Evolutionary conservation across 2,888 invertebrate genomes (phyloP), one percentile per base, ranked within the genome.

Genomic region (Ormyrus rosae): DNA sequence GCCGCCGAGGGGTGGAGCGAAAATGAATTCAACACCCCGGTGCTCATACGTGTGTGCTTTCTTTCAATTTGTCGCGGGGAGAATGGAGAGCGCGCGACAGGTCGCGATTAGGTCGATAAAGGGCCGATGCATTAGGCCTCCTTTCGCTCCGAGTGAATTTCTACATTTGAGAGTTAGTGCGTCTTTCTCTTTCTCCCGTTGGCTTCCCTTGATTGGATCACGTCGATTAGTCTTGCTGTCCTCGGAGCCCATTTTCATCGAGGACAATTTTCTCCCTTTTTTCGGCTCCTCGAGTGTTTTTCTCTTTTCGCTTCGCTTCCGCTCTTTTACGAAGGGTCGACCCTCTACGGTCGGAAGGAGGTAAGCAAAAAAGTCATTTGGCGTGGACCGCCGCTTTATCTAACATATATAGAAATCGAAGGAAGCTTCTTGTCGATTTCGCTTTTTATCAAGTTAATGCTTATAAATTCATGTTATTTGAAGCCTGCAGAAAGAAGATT

Each of bases 141-240:
- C 11, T 34, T 46, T 10, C 11, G 45, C 46, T 55, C 61, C 19
- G 55, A 73, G 56, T 80, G 46, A 64, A 74, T 74, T 69, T 60
- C 53, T 34, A 53, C 69, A 46, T 65, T 74, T 9, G 51, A 46
- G 68, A 53, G 45, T 71, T 70, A 65, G 48, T 50, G 55, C 10
- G 9, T 10, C 11, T 53, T 13, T 55, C 51, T 10, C 19, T 7
- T n/a, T 51, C 34, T 58, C 50, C 48, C 34, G 51, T 13, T 53
- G 45, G 69, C 51, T 81, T 45, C 50, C 68, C 74, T 60, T 81
- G 81, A 81, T 81, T 81, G 78, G 78, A 76, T 81, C 70, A 65
- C 67, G 51, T 76, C 78, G 81, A 81, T 81, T 81, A 81, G 81
- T 81, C 81, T 81, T 81, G 68, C 78, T 74, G 78, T 81, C 72